These are phyloP conservation scores for Meloidogyne floridensis DNA, from an alignment of 1,140 invertebrate species.

Conservation along the genomic window DNA sequence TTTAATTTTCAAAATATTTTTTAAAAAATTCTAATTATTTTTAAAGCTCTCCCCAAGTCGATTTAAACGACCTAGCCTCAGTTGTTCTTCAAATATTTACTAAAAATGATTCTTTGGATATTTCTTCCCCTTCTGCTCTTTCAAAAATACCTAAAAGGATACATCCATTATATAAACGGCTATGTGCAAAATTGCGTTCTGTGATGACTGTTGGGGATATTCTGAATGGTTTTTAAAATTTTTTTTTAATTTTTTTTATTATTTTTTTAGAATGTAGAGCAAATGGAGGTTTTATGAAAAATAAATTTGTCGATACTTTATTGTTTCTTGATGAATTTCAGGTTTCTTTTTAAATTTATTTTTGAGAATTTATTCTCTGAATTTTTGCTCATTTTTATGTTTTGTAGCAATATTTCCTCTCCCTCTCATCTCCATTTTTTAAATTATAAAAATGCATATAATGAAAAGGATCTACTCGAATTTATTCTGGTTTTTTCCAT, in stretches of 20 bases:
- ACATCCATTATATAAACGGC: conserved; percentile 53
- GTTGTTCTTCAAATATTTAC: conserved; percentile 97
- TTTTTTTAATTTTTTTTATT: neutral
- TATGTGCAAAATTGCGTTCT: conserved; percentile 37
- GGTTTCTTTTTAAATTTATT: conserved; percentile 40
- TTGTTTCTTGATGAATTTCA: conserved; percentile 96
- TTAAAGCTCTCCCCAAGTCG: conserved; percentile 80
- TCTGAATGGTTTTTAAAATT: conserved; percentile 34
- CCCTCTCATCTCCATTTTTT: too few relatives aligned
- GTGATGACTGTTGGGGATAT: conserved; percentile 42
- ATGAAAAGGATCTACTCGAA: too few relatives aligned
- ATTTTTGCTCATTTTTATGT: too few relatives aligned
- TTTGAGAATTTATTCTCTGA: neutral
- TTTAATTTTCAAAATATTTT: conserved; percentile 19
- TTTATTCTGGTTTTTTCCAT: neutral
- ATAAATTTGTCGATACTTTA: conserved; percentile 89
- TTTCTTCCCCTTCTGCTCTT: conserved; percentile 71
- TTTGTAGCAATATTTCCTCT: too few relatives aligned
- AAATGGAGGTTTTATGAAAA: conserved; percentile 89
- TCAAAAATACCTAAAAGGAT: conserved; percentile 72
- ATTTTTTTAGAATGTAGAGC: conserved; percentile 73
- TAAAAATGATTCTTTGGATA: conserved; percentile 67
- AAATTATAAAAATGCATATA: too few relatives aligned
- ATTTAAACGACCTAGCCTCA: conserved; percentile 93
- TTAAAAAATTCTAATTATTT: conserved; percentile 64